Conservation (phyloP, 2,113 vertebrate species). For the Circaetus cinerascens region DNA sequence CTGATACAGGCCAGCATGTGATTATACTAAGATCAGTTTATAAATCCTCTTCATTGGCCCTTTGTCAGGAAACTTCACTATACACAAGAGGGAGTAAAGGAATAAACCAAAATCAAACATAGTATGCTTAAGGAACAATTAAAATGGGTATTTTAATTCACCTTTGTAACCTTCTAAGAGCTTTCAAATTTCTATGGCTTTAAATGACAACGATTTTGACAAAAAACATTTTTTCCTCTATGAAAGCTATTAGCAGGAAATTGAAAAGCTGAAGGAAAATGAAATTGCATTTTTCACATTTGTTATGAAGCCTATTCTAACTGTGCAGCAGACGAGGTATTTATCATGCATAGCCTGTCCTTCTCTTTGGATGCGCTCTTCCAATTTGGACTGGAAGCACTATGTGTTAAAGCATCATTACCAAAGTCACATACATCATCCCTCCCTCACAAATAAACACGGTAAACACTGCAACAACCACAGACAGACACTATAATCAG, state of each 20-base stretch:
- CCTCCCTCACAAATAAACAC: not conserved
- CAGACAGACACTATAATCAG: not conserved
- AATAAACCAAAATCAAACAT: not conserved
- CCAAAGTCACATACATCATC: not conserved
- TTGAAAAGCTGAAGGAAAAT: constrained; percentile 3
- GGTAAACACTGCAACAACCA: not conserved
- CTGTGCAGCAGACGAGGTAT: not conserved
- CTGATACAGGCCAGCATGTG: not conserved
- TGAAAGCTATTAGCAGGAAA: not conserved
- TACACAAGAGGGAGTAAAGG: not conserved
- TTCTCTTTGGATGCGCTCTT: not conserved
- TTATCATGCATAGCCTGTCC: not conserved
- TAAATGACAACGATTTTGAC: not conserved
- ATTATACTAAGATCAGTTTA: not conserved
- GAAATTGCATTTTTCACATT: not conserved
- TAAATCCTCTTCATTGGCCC: not conserved
- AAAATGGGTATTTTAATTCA: not conserved
- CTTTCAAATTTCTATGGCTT: not conserved
- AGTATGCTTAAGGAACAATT: not conserved
- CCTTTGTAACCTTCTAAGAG: not conserved
- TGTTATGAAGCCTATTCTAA: not conserved
- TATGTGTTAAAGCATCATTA: not conserved
- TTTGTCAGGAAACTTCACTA: not conserved
- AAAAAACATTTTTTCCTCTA: not conserved
- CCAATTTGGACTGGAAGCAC: not conserved